These are phyloP conservation scores for Mobula hypostoma DNA, from an alignment of 2,113 vertebrate species.

Conservation along the genomic window DNA sequence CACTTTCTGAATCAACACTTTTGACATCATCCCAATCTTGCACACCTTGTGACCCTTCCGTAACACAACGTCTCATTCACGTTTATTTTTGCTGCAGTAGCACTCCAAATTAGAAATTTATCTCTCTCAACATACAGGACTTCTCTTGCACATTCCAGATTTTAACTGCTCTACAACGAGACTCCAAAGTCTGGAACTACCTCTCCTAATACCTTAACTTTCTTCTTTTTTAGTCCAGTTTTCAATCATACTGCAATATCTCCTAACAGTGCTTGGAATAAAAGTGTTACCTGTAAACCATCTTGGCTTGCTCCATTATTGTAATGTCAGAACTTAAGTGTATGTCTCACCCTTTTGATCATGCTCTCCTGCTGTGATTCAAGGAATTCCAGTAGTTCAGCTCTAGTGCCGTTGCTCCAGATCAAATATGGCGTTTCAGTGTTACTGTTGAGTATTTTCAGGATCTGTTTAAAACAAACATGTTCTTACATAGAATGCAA, in stretches of 20 bases:
- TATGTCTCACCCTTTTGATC: conserved; percentile 76
- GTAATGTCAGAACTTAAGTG: no score
- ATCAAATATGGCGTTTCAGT: conserved; percentile 92
- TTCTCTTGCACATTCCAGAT: background rate
- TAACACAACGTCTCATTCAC: no score
- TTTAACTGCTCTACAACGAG: no score
- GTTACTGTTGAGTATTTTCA: conserved; percentile 96
- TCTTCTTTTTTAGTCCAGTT: no score
- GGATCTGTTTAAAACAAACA: conserved; percentile 56
- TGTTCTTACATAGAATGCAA: background rate
- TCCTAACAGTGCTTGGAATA: background rate
- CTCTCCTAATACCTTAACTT: no score
- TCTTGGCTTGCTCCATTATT: no score
- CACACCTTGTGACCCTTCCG: background rate
- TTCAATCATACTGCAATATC: background rate
- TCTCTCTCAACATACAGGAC: background rate
- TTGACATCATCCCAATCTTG: background rate
- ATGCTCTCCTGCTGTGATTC: conserved; percentile 86
- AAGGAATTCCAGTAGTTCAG: conserved; percentile 89
- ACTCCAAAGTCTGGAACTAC: no score
- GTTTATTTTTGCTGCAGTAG: background rate
- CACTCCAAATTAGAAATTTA: background rate
- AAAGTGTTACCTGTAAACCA: no score
- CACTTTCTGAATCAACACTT: background rate
- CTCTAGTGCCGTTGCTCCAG: conserved; percentile 92